Conservation (phyloP, 2,113 vertebrate genomes). For the Desmodus rotundus region DNA sequence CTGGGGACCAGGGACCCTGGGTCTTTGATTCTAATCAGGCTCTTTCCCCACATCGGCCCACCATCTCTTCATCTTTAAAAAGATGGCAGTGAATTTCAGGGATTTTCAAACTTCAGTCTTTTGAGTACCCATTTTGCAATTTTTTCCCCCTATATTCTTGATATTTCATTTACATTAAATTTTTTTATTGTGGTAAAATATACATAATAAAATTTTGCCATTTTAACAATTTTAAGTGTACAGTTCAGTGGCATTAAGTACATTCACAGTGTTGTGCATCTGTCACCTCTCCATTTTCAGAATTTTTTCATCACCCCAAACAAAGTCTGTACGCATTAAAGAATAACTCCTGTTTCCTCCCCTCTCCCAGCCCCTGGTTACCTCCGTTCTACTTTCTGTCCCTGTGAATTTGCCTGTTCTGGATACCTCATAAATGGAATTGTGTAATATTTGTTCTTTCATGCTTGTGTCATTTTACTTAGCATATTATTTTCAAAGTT, state of each 20-base stretch:
- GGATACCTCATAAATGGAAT: background rate
- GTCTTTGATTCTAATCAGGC: background rate
- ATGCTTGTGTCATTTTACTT: background rate
- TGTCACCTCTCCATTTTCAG: background rate
- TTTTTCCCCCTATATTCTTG: background rate
- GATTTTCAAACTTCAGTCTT: background rate
- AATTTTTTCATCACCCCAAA: background rate
- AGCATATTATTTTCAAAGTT: background rate
- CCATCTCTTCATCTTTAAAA: background rate
- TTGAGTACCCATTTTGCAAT: background rate
- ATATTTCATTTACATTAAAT: background rate
- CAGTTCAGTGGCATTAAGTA: background rate
- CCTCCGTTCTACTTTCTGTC: background rate
- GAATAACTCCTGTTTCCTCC: background rate
- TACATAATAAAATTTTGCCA: background rate
- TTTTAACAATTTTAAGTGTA: background rate
- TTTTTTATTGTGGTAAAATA: background rate
- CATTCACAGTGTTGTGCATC: background rate
- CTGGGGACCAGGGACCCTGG: background rate
- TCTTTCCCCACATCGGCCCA: background rate
- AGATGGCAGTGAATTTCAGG: background rate
- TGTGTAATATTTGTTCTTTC: background rate
- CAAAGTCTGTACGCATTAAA: background rate
- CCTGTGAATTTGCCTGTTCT: background rate
- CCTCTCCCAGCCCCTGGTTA: background rate